A percentile compares a stretch with the other conserved stretches of the same genome.
Evolutionary conservation across 2,888 invertebrate genomes (phyloP).

Genomic region (Lingula anatina): DNA sequence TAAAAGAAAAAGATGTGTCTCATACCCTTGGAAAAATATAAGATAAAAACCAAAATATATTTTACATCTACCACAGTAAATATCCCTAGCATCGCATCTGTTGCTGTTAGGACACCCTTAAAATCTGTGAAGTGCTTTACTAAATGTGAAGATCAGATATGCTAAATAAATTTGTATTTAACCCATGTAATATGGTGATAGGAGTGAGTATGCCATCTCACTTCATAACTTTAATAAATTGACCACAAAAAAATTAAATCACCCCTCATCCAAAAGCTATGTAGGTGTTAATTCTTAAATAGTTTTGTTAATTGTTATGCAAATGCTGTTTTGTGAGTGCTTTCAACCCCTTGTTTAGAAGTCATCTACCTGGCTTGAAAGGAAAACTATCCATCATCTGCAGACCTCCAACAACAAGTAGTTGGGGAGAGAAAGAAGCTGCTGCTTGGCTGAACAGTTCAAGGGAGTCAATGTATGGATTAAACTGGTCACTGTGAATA

Average conservation of each 20-base stretch:
- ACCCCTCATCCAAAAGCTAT: too few species aligned
- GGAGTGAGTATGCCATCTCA: too few species aligned
- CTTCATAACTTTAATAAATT: too few species aligned
- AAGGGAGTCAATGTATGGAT: constrained; percentile 69
- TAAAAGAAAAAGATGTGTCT: constrained; percentile 51
- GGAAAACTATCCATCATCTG: constrained; percentile 87
- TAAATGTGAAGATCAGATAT: too few species aligned
- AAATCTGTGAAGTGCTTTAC: too few species aligned
- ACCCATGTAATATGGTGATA: too few species aligned
- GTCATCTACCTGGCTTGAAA: constrained; percentile 58
- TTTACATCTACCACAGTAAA: background rate
- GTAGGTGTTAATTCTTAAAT: too few species aligned
- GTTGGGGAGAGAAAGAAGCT: constrained; percentile 62
- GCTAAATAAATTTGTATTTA: too few species aligned
- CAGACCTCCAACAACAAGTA: constrained; percentile 75
- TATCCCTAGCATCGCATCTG: background rate
- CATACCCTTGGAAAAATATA: background rate
- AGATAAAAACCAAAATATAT: background rate
- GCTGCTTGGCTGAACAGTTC: constrained; percentile 65
- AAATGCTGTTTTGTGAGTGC: too few species aligned
- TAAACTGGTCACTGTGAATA: constrained; percentile 75
- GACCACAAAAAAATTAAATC: too few species aligned
- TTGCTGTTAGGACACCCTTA: too few species aligned
- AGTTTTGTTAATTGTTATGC: too few species aligned
- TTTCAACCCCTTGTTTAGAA: background rate